phyloP scores from a whole-genome alignment of 2,888 invertebrate species.

The Adelognathus sp. region DNA sequence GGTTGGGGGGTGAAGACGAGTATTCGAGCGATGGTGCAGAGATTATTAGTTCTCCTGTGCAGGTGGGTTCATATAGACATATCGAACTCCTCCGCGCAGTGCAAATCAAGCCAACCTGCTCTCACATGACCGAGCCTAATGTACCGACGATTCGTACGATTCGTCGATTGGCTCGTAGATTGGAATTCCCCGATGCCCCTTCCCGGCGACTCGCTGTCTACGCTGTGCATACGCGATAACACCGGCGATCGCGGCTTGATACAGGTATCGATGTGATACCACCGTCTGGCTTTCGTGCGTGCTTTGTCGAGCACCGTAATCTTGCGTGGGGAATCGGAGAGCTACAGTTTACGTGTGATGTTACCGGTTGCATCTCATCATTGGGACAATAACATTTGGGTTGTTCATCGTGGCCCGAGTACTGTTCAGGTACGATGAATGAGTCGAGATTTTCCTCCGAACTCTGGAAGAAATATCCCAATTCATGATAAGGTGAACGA shows the following conservation, averaged over 20 bases:
- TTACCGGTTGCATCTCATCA: not conserved
- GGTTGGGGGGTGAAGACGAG: not conserved
- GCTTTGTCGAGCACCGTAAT: not conserved
- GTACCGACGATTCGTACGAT: conserved; percentile 50
- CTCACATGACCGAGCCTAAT: conserved; percentile 39
- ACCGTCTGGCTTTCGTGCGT: conserved; percentile 1
- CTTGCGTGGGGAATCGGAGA: not conserved
- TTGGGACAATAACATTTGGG: not conserved
- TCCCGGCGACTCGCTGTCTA: conserved; percentile 1
- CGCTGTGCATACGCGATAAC: conserved; percentile 33
- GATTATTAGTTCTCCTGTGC: conserved; percentile 2
- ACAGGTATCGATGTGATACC: conserved; percentile 36
- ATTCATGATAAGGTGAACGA: too few species aligned
- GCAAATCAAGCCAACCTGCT: conserved; percentile 19
- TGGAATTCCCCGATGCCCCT: conserved; percentile 38
- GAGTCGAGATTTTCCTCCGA: too few species aligned
- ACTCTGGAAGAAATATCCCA: too few species aligned
- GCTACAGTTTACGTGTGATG: not conserved
- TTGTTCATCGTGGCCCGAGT: too few species aligned
- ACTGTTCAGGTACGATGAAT: too few species aligned
- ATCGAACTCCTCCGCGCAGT: not conserved
- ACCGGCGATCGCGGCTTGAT: conserved; percentile 54
- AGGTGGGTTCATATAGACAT: not conserved
- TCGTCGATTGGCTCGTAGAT: conserved; percentile 55
- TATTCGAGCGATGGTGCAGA: not conserved